These are phyloP conservation scores for Lasioglossum morio DNA, from an alignment of 2,888 invertebrate genomes.

Conservation along the genomic window DNA sequence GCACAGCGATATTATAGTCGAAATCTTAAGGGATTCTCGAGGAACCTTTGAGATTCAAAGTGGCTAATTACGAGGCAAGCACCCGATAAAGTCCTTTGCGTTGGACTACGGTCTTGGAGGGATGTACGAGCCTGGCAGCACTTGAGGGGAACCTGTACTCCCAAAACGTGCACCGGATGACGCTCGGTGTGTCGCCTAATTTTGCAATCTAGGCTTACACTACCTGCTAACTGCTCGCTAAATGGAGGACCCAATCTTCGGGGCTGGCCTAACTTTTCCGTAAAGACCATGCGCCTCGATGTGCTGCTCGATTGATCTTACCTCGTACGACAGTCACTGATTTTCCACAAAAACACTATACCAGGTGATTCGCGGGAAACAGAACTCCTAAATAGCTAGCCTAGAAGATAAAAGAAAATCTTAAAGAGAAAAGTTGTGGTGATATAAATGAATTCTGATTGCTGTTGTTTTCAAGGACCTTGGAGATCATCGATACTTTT, in stretches of 20 bases:
- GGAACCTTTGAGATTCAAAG: slow-evolving; percentile 71
- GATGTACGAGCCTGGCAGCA: slow-evolving; percentile 72
- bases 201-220: slow-evolving; percentile 81
- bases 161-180: slow-evolving; percentile 70
- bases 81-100: slow-evolving; percentile 77
- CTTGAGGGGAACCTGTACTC: slow-evolving; percentile 74
- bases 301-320: not conserved
- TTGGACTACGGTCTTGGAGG: slow-evolving; percentile 73
- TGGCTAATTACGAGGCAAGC: slow-evolving; percentile 76
- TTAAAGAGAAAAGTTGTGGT: too few relatives aligned
- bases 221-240: slow-evolving; percentile 82
- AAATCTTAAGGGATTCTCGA: slow-evolving; percentile 57
- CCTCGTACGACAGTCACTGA: not conserved
- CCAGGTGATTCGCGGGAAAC: too few relatives aligned
- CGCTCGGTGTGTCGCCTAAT: slow-evolving; percentile 78
- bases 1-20: slow-evolving; percentile 26
- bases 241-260: slow-evolving; percentile 82
- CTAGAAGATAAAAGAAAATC: too few relatives aligned
- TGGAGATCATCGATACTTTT: too few relatives aligned
- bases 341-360: not conserved
- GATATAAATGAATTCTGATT: too few relatives aligned
- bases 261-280: slow-evolving; percentile 53
- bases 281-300: slow-evolving; percentile 38
- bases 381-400: too few relatives aligned
- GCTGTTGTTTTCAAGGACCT: too few relatives aligned